These are phyloP conservation scores for Dinoponera quadriceps DNA, from an alignment of 1,140 invertebrate species.

Conservation along the genomic window DNA sequence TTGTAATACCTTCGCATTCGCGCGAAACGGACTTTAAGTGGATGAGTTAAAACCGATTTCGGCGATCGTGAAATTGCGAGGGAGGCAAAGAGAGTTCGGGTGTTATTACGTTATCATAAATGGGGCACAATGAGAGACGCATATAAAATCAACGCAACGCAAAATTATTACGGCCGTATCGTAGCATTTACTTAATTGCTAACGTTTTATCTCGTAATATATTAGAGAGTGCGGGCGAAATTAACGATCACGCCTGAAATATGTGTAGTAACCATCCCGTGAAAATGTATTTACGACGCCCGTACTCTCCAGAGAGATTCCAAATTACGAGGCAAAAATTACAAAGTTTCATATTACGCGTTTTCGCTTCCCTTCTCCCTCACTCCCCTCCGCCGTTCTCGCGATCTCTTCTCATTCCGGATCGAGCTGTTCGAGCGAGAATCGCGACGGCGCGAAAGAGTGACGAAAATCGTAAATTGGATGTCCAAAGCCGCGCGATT, in stretches of 20 bases:
- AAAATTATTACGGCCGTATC: constrained; percentile 43
- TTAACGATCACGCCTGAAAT: constrained; percentile 26
- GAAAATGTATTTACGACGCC: constrained; percentile 10
- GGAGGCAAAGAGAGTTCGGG: too few species aligned
- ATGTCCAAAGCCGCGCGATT: background rate
- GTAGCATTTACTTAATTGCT: constrained; percentile 51
- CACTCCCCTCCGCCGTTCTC: too few species aligned
- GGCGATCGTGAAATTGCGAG: too few species aligned
- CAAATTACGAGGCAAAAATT: constrained; percentile 39
- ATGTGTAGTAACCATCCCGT: constrained; percentile 13
- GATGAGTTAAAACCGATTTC: too few species aligned
- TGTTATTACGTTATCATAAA: too few species aligned
- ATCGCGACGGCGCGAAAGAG: background rate
- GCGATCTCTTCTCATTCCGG: background rate
- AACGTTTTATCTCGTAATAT: constrained; percentile 45
- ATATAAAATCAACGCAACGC: constrained; percentile 48
- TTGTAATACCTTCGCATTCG: too few species aligned
- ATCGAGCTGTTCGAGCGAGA: constrained; percentile 1
- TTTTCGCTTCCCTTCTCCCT: too few species aligned
- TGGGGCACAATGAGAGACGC: constrained; percentile 16
- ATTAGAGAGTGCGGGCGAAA: constrained; percentile 25
- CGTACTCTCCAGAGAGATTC: background rate
- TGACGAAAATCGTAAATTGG: too few species aligned
- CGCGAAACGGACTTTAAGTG: too few species aligned
- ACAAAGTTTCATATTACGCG: constrained; percentile 1